Conservation (phyloP, 2,888 invertebrate species). For the Criorhina ranunculi region DNA sequence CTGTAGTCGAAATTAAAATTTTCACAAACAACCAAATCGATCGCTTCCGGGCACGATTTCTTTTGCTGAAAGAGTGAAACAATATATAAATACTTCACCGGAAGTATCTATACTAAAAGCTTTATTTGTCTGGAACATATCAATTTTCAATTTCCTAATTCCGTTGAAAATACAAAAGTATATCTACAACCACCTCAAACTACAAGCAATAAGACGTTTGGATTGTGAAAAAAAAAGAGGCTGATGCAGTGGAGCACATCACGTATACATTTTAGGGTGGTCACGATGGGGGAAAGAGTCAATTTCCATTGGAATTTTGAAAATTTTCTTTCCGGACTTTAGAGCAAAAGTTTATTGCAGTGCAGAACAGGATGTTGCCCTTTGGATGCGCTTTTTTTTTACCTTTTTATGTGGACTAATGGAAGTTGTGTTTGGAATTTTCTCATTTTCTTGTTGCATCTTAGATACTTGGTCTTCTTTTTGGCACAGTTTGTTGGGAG, state of each 20-base stretch:
- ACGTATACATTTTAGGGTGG: neutral
- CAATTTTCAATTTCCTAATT: constrained; percentile 68
- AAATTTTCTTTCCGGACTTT: constrained; percentile 36
- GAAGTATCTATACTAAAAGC: constrained; percentile 38
- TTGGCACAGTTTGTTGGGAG: neutral
- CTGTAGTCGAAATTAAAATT: no score
- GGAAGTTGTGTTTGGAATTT: constrained; percentile 9
- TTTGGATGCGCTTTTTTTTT: constrained; percentile 12
- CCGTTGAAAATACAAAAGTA: constrained; percentile 35
- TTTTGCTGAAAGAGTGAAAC: neutral
- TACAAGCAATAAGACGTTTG: constrained; percentile 2
- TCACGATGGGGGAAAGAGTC: neutral
- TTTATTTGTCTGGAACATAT: constrained; percentile 47
- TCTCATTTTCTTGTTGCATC: neutral
- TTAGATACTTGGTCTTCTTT: neutral
- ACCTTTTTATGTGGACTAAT: neutral
- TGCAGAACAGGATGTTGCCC: constrained; percentile 36
- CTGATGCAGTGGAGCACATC: constrained; percentile 3
- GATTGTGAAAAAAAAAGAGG: constrained; percentile 5
- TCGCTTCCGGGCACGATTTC: neutral
- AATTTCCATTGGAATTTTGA: constrained; percentile 24
- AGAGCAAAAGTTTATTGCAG: constrained; percentile 35
- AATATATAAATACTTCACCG: neutral
- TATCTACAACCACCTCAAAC: neutral
- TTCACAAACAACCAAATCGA: no score